Evolutionary conservation across 2,113 vertebrate species (phyloP), one percentile per base, ranked within the genome.

Genomic region (Carassius auratus): DNA sequence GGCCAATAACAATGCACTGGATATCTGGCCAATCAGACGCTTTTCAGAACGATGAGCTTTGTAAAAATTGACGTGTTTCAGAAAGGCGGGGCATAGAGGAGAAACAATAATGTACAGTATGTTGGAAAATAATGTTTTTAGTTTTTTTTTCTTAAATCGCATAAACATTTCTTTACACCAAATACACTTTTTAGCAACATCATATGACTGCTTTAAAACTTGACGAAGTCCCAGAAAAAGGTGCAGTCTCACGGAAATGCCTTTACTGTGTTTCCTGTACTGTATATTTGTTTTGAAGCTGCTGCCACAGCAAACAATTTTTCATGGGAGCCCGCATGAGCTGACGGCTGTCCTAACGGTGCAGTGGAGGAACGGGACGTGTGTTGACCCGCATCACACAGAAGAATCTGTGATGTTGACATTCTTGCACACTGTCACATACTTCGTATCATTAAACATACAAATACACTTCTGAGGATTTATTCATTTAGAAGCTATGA

Each of bases 281-380:
- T 14, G 8, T 19, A 48, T 84, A 50, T 42, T 61, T 33, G 42
- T 42, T 66, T 84, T 84, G 71, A 84, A 84, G 71, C 82, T 68
- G 69, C 82, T 75, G 82, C n/a, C 55, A 30, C 33, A 19, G 45
- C 61, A 50, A 64, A 62, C 26, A 8, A n/a, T n/a, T 79, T 79
- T 79, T 10, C 21, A 50, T 12, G 42, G 62, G 26, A 66, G 59
- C 26, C 26, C n/a, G 15, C 59, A 50, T 66, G 74, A 55, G 74
- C 26, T 45, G 57, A 61, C 21, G 23, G 83, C 61, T 68, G 33
- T 36, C 59, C 8, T 59, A 19, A 33, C 12, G 15, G 26, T 23
- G 21, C 61, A 68, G 45, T 19, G 62, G 30, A 33, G 10, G 14
- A 76, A 64, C 42, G 14, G 83, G 59, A 66, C 23, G 42, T 45